These are phyloP conservation scores for Periophthalmus modestus DNA, from an alignment of 2,113 vertebrate species.

Conservation along the genomic window DNA sequence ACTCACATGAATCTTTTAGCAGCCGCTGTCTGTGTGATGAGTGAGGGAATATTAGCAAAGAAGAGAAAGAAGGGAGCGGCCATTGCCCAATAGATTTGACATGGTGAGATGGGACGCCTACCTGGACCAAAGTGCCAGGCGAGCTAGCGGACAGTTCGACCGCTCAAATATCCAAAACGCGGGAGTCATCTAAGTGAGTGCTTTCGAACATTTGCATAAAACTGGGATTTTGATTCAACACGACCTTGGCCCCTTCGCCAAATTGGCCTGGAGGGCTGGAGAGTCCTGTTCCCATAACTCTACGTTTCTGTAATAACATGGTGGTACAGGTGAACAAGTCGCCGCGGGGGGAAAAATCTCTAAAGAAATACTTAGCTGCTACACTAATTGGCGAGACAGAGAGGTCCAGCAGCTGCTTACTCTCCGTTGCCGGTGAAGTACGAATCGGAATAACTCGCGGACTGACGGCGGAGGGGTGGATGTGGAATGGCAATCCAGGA, in stretches of 20 bases:
- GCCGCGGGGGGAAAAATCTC: slow-evolving; percentile 5
- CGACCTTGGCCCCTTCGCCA: not conserved
- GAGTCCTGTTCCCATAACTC: not conserved
- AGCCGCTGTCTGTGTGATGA: slow-evolving; percentile 63
- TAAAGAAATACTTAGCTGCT: not conserved
- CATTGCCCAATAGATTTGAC: slow-evolving; percentile 38
- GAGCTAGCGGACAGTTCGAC: slow-evolving; percentile 37
- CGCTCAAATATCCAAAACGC: slow-evolving; percentile 1
- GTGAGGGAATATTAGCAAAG: slow-evolving; percentile 24
- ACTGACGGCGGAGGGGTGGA: not conserved
- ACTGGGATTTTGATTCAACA: slow-evolving; percentile 1
- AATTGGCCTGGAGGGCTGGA: slow-evolving; percentile 9
- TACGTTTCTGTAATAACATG: not conserved
- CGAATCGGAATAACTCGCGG: not conserved
- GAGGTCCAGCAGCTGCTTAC: not conserved
- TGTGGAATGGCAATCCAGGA: not conserved
- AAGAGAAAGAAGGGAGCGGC: slow-evolving; percentile 11
- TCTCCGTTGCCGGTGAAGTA: not conserved
- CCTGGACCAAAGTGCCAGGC: slow-evolving; percentile 29
- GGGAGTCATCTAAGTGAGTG: not conserved
- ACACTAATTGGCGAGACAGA: slow-evolving; percentile 1
- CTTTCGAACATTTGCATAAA: slow-evolving; percentile 10
- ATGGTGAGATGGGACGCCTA: slow-evolving; percentile 40
- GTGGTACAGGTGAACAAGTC: slow-evolving; percentile 7
- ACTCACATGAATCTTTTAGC: slow-evolving; percentile 78